Conservation (phyloP, 2,113 vertebrate genomes). For the Parotia lawesii region DNA sequence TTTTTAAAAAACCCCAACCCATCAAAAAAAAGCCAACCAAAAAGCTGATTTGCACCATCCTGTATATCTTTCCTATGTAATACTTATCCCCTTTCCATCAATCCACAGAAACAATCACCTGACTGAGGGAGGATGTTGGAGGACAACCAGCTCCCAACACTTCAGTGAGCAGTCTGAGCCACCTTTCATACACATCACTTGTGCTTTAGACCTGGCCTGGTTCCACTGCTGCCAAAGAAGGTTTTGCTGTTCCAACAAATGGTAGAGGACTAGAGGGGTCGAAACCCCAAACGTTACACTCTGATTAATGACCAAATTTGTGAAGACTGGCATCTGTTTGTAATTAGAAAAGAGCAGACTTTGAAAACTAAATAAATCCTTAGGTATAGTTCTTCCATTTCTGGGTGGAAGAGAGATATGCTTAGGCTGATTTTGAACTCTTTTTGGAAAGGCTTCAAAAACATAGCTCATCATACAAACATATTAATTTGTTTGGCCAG, state of each 20-base stretch:
- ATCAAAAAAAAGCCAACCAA: rapidly evolving
- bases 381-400: not conserved
- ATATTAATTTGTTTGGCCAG: not conserved
- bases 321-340: not conserved
- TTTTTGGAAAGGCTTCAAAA: constrained; percentile 5
- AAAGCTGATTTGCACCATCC: not conserved
- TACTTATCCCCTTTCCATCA: not conserved
- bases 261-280: not conserved
- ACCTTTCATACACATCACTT: not conserved
- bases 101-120: not conserved
- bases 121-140: not conserved
- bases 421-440: not conserved
- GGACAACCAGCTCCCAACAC: not conserved
- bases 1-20: not conserved
- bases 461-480: not conserved
- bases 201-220: not conserved
- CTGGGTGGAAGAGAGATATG: not conserved
- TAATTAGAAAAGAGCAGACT: not conserved
- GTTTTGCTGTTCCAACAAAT: not conserved
- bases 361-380: not conserved
- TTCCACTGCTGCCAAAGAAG: not conserved
- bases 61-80: not conserved
- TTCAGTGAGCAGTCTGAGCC: not conserved
- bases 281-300: not conserved
- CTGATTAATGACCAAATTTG: not conserved